Base-by-base conservation (phyloP, 1,140 invertebrate genomes). In the Steinernema khuongi region DNA sequence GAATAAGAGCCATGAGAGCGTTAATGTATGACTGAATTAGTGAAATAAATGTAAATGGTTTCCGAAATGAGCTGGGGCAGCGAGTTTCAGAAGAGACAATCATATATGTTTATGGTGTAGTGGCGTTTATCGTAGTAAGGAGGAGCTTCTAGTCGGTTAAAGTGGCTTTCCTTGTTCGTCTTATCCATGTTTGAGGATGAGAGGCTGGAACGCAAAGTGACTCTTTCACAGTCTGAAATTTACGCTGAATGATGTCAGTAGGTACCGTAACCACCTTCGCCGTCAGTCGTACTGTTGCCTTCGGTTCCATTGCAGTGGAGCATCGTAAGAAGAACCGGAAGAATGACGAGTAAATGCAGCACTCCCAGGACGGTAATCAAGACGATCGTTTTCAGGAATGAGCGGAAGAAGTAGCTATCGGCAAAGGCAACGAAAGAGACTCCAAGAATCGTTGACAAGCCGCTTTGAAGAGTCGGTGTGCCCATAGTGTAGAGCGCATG, bases 311-410 rank as follows among this genome's bases (percentile, higher is more conserved):
- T 60, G 50, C 78, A 79, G 41, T 75, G 94, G 68, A 85, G 68
- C 11, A 85, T 76, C 0, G 94, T 96, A 0, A 98, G 85, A 0
- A 97, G 86, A 0, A 97, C 94, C 14, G 87, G 87, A 31, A 87
- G 76, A 71, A 87, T 81, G 4, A 87, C 78, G 1, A 87, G 68
- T 1, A 85, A 84, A 77, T 87, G 87, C 1, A 86, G 36, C 0
- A 83, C 74, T 1, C 86, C 86, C 30, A 96, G 93, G 83, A 94
- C 91, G 74, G 96, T 94, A 0, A 97, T 94, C 72, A 97, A 88
- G 84, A 96, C 94, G 17, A 97, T 94, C 89, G 96, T 96, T 87
- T 97, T 97, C 86, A 97, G 96, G 89, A 97, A 98, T 0, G 96
- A 94, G n/a, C 94, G 88, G 86, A 97, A 97, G 66, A 97, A 94